Evolutionary conservation across 2,888 invertebrate species (phyloP).

Genomic region (Perdita meconis): DNA sequence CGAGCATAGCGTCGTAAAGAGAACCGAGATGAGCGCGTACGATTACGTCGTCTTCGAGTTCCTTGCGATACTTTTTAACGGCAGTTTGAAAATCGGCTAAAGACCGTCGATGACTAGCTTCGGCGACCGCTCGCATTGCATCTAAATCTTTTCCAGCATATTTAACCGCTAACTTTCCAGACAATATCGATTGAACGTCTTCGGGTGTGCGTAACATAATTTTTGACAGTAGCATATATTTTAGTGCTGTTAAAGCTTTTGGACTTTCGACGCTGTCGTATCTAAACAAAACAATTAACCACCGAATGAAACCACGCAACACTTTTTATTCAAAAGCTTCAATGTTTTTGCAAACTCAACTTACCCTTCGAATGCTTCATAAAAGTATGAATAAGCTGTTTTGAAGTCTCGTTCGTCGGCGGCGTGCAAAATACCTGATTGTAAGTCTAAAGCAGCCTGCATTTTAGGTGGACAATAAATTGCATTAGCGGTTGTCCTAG

Average conservation of each 20-base stretch:
- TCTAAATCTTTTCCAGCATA: constrained; percentile 98
- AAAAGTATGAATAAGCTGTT: constrained; percentile 99
- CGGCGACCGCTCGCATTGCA: constrained; percentile 98
- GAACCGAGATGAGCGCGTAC: constrained; percentile 98
- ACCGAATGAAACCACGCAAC: too few species aligned
- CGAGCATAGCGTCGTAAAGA: constrained; percentile 98
- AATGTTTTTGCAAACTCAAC: too few species aligned
- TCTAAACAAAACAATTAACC: constrained; percentile 62
- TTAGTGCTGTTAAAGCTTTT: constrained; percentile 97
- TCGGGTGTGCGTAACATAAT: constrained; percentile 99
- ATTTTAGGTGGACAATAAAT: constrained; percentile 99
- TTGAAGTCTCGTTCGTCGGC: constrained; percentile 99
- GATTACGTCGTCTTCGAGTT: constrained; percentile 97
- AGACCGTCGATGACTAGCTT: constrained; percentile 98
- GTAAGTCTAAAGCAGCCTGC: constrained; percentile 98
- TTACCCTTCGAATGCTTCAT: constrained; percentile 99
- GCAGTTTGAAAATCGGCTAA: constrained; percentile 98
- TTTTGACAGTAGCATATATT: constrained; percentile 99
- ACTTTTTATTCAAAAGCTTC: too few species aligned
- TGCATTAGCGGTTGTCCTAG: constrained; percentile 99
- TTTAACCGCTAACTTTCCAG: constrained; percentile 98
- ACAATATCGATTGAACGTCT: constrained; percentile 97
- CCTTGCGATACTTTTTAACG: constrained; percentile 93
- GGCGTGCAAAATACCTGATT: constrained; percentile 99
- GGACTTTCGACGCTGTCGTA: constrained; percentile 95